Percentiles rank a stretch among this genome's conserved stretches.
phyloP scores from a whole-genome alignment of 2,113 vertebrate species.

The Martes martes region DNA sequence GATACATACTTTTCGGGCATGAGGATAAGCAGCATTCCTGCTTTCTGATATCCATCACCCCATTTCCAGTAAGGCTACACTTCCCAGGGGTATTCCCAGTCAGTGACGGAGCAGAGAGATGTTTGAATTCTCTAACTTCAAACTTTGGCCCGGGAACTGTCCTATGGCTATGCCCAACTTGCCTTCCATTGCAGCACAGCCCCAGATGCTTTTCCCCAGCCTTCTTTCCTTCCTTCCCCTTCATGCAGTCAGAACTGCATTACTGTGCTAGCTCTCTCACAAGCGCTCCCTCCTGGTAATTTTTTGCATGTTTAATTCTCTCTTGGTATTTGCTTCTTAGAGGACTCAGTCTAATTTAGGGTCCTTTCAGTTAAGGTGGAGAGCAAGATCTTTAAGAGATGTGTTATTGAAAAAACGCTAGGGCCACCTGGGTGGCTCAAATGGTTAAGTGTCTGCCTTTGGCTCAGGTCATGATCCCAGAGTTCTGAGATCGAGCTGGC shows the following conservation, averaged over 20 bases:
- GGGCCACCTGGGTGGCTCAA: neutral
- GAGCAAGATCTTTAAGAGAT: neutral
- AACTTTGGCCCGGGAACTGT: neutral
- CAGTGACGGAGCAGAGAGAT: neutral
- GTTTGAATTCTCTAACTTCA: neutral
- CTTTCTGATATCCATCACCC: neutral
- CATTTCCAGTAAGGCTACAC: rapidly evolving
- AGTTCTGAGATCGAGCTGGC: too few relatives aligned
- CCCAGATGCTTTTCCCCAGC: neutral
- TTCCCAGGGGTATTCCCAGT: neutral
- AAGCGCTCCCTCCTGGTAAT: neutral
- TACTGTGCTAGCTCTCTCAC: neutral
- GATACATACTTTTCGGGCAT: neutral
- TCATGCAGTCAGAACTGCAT: neutral
- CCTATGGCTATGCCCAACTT: neutral
- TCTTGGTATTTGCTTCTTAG: neutral
- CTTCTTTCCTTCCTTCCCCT: neutral
- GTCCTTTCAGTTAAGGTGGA: neutral
- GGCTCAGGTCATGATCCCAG: neutral
- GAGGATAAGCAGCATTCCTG: neutral
- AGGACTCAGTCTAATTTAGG: neutral
- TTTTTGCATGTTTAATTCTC: neutral
- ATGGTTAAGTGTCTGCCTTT: neutral
- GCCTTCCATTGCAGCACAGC: neutral
- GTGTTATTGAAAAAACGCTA: neutral